Conservation (phyloP, 2,888 invertebrate genomes). For the Aleiodes leptofemur region DNA sequence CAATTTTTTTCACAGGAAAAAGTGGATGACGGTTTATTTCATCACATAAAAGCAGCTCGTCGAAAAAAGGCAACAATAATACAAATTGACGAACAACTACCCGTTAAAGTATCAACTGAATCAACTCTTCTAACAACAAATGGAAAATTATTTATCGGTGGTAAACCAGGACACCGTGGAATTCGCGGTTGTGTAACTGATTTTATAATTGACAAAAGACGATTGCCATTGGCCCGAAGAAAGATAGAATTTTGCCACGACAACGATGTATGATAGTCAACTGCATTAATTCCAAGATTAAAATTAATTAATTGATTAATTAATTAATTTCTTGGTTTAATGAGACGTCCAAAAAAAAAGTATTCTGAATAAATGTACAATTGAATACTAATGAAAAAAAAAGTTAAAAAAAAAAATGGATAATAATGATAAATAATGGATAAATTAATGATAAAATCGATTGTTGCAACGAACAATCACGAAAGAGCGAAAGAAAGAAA, state of each 20-base stretch:
- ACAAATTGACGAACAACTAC: slow-evolving; percentile 68
- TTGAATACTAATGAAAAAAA: slow-evolving; percentile 36
- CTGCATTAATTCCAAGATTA: background rate
- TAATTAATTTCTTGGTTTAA: slow-evolving; percentile 17
- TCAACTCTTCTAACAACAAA: slow-evolving; percentile 69
- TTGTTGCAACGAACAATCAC: slow-evolving; percentile 28
- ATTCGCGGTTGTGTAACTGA: slow-evolving; percentile 71
- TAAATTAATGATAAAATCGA: slow-evolving; percentile 17
- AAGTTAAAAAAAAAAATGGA: slow-evolving; percentile 23
- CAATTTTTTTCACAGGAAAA: slow-evolving; percentile 62
- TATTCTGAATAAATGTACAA: slow-evolving; percentile 28
- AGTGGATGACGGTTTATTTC: slow-evolving; percentile 72
- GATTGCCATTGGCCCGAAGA: slow-evolving; percentile 69
- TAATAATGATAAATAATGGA: slow-evolving; percentile 34
- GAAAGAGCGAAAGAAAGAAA: slow-evolving; percentile 7
- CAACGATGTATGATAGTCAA: slow-evolving; percentile 72
- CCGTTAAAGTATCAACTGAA: slow-evolving; percentile 66
- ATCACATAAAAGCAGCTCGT: slow-evolving; percentile 69
- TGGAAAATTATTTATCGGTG: slow-evolving; percentile 72
- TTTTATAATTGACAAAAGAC: slow-evolving; percentile 71
- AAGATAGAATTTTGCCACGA: slow-evolving; percentile 73
- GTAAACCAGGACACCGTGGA: slow-evolving; percentile 71
- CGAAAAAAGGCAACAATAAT: slow-evolving; percentile 67
- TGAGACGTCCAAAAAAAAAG: slow-evolving; percentile 24
- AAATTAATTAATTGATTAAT: background rate